These are phyloP conservation scores for Arvicanthis niloticus DNA, from an alignment of 2,113 vertebrate genomes.

Conservation along the genomic window DNA sequence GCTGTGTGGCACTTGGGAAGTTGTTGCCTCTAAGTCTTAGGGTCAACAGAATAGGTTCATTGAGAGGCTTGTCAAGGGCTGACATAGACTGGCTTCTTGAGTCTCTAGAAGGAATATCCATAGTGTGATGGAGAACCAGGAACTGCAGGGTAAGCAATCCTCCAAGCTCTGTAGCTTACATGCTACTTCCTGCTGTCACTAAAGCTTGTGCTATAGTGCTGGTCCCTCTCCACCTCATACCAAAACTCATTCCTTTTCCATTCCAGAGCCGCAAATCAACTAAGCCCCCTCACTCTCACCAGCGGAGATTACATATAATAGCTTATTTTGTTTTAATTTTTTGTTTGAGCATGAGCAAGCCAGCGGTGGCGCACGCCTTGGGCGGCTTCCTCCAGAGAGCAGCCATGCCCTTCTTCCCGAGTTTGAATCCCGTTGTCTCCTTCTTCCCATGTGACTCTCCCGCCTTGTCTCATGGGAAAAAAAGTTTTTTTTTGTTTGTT, in stretches of 20 bases:
- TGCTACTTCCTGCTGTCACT: background rate
- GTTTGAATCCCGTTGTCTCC: no score
- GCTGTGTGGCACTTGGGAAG: background rate
- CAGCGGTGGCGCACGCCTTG: no score
- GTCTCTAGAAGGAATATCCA: background rate
- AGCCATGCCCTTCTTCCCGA: no score
- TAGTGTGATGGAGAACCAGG: background rate
- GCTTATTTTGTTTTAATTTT: no score
- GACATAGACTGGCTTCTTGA: background rate
- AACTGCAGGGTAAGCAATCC: background rate
- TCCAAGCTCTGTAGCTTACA: background rate
- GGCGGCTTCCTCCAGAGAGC: no score
- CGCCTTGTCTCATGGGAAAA: no score
- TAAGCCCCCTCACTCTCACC: background rate
- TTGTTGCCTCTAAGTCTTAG: background rate
- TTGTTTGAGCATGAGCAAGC: no score
- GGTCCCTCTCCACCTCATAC: background rate
- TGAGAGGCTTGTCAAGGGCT: background rate
- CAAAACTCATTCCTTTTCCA: background rate
- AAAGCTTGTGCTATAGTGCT: background rate
- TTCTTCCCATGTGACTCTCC: no score
- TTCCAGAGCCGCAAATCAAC: constrained; percentile 18
- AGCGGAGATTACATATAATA: background rate
- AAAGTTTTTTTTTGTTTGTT: no score
- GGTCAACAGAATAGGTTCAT: background rate